These are phyloP conservation scores for Calycopis cecrops DNA, from an alignment of 1,140 invertebrate species.

Conservation along the genomic window DNA sequence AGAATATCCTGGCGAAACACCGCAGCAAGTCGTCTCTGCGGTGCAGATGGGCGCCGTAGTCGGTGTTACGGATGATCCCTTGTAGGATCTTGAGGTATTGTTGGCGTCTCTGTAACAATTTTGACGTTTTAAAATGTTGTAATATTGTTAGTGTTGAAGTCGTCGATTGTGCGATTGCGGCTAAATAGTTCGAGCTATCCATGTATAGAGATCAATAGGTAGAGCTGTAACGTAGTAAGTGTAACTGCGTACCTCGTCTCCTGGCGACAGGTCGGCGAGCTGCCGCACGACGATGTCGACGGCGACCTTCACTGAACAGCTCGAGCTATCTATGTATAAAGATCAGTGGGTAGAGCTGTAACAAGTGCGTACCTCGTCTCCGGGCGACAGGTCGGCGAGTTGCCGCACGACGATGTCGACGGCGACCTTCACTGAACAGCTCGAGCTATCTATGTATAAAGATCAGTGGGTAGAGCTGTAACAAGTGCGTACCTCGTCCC, in stretches of 20 bases:
- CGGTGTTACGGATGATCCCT: conserved; percentile 84
- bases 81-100: conserved; percentile 86
- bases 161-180: too few species aligned
- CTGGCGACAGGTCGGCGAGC: conserved; percentile 90
- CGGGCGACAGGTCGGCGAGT: conserved; percentile 90
- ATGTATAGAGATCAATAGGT: too few species aligned
- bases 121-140: not conserved
- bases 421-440: conserved; percentile 92
- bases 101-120: conserved; percentile 76
- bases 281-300: conserved; percentile 94
- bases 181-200: too few species aligned
- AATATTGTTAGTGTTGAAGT: conserved; percentile 6
- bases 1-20: conserved; percentile 89
- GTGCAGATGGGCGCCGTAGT: conserved; percentile 84
- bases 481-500: conserved; percentile 88
- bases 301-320: conserved; percentile 92
- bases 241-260: conserved; percentile 88
- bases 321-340: too few species aligned
- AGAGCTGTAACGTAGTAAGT: too few species aligned
- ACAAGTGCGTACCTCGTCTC: conserved; percentile 88
- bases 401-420: conserved; percentile 94
- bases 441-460: too few species aligned
- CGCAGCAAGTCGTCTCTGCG: conserved; percentile 85
- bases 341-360: too few species aligned
- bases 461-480: too few species aligned